Evolutionary conservation across 2,888 invertebrate species (phyloP).

Genomic region (Ectemnius cavifrons): DNA sequence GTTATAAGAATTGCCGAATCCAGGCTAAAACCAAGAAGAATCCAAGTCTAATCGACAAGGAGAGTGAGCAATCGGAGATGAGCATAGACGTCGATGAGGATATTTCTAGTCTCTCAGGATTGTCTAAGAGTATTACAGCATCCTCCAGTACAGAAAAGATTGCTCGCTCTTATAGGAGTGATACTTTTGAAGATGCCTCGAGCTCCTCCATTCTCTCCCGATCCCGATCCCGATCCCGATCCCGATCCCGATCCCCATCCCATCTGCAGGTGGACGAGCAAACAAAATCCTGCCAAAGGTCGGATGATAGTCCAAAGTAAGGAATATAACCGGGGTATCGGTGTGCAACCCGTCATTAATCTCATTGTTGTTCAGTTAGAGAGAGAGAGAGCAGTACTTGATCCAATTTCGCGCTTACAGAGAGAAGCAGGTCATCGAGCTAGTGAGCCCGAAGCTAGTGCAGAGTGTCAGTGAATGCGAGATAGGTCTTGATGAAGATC

Average conservation of each 20-base stretch:
- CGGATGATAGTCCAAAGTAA: no score
- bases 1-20: neutral
- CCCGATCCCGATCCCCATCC: no score
- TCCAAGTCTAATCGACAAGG: neutral
- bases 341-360: no score
- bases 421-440: slow-evolving; percentile 37
- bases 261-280: no score
- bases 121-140: neutral
- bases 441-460: slow-evolving; percentile 47
- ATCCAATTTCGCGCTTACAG: slow-evolving; percentile 12
- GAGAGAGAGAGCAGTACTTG: no score
- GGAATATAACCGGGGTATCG: no score
- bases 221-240: no score
- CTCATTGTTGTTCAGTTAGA: no score
- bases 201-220: slow-evolving; percentile 19
- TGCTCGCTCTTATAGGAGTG: slow-evolving; percentile 40
- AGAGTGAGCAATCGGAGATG: no score
- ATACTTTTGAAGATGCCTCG: slow-evolving; percentile 55
- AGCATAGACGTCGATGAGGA: neutral
- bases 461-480: slow-evolving; percentile 46
- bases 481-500: slow-evolving; percentile 41
- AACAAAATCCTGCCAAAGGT: no score
- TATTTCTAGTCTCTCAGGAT: neutral
- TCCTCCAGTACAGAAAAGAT: neutral
- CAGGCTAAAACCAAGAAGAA: neutral